Evolutionary conservation across 2,113 vertebrate species (phyloP), one percentile per base, ranked within the genome.

Genomic region (Oenanthe melanoleuca): DNA sequence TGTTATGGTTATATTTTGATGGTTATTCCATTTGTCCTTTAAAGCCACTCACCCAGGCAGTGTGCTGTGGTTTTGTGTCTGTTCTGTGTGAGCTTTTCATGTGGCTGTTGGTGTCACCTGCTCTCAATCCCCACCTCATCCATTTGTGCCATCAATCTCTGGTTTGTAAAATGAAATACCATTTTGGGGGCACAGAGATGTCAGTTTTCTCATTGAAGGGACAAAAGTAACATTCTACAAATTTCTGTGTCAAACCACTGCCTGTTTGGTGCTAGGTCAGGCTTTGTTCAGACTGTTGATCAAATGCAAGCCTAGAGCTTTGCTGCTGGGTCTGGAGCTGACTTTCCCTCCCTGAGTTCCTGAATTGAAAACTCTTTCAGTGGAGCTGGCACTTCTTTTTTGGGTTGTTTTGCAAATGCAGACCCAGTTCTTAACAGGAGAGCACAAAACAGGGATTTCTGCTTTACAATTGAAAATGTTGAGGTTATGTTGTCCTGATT

Each of bases 61-160:
- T 12, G 3, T 37, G 66, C 50, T 5, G 1, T 25, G 56, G 0
- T 64, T 55, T 55, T 42, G 17, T 0, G 0, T 59, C 75, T 52
- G 14, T 87, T 77, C 47, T 83, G 80, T 3, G 2, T 44, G 66
- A 69, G 26, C 8, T 40, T 92, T 88, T 80, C 33, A 1, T 5
- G 63, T 50, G 63, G 12, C 63, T 59, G 82, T 42, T 4, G 2
- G 28, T 31, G 38, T 56, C 67, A 64, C 70, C 90, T 75, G 44
- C 61, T 73, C 47, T 38, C 72, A 37, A 47, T 84, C 31, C 28
- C n/a, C 28, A 21, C 72, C 57, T 63, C 60, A 26, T 1, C 80
- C 11, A 4, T 84, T 84, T 64, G 33, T 84, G 69, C 84, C 60
- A 3, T 15, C 31, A 60, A 40, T 66, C 83, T 84, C 72, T 67